Evolutionary conservation across 2,888 invertebrate genomes (phyloP).

Genomic region (Drosophila greeni): DNA sequence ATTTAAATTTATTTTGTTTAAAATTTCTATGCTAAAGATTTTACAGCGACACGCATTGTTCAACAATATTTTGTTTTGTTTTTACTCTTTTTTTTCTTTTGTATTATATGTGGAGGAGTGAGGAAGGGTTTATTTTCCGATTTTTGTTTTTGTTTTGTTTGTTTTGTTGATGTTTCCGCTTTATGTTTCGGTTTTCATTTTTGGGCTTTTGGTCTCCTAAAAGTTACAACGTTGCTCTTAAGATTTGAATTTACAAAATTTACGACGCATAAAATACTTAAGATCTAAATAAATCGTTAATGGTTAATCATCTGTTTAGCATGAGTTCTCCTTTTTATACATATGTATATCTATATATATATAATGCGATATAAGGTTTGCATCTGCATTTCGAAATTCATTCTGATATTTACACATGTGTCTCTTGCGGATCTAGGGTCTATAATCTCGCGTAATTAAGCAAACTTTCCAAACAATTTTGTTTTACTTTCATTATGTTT

Average conservation of each 20-base stretch:
- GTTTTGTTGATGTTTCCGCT: constrained; percentile 7
- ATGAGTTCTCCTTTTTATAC: constrained; percentile 41
- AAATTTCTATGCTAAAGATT: constrained; percentile 69
- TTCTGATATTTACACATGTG: constrained; percentile 52
- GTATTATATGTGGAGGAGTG: constrained; percentile 20
- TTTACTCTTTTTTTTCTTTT: constrained; percentile 33
- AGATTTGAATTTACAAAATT: constrained; percentile 56
- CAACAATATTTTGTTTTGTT: constrained; percentile 65
- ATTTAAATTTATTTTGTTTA: constrained; percentile 71
- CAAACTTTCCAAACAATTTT: constrained; percentile 23
- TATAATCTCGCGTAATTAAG: constrained; percentile 62
- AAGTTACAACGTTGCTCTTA: constrained; percentile 54
- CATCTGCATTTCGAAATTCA: constrained; percentile 37
- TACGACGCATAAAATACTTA: constrained; percentile 68
- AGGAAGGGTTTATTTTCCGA: constrained; percentile 15
- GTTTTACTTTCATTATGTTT: constrained; percentile 1
- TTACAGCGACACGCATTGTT: constrained; percentile 75
- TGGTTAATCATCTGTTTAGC: constrained; percentile 39
- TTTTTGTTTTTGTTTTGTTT: not conserved
- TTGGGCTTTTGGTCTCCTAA: constrained; percentile 44
- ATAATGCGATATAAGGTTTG: constrained; percentile 31
- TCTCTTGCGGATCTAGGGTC: constrained; percentile 46
- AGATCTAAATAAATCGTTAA: constrained; percentile 43
- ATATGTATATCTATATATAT: constrained; percentile 45
- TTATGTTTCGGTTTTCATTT: constrained; percentile 5